Percentiles rank a stretch among this genome's conserved stretches.
Evolutionary conservation across 2,113 vertebrate species (phyloP).

Genomic region (Scopus umbretta): DNA sequence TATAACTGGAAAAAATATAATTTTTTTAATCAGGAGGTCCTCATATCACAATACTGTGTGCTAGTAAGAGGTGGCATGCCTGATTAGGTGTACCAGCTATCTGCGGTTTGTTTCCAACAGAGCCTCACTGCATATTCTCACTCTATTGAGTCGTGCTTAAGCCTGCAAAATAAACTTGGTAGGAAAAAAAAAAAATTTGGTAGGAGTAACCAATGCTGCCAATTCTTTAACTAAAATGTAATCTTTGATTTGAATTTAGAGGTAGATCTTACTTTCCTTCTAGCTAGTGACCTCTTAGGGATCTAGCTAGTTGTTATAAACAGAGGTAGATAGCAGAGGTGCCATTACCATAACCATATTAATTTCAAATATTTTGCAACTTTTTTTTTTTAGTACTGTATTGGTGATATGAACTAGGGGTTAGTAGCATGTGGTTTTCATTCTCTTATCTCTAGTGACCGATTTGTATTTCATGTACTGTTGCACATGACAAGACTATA

Average conservation of each 20-base stretch:
- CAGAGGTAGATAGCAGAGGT: background rate
- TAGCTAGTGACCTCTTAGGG: background rate
- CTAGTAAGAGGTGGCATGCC: background rate
- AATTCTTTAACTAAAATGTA: background rate
- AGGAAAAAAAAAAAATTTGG: too few relatives aligned
- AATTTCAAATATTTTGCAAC: background rate
- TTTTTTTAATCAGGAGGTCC: background rate
- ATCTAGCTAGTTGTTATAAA: background rate
- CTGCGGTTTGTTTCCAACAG: background rate
- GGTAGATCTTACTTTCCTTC: background rate
- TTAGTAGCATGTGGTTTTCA: background rate
- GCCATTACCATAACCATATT: background rate
- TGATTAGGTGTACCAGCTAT: background rate
- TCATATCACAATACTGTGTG: background rate
- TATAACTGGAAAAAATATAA: background rate
- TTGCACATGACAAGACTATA: background rate
- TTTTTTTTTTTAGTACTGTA: background rate
- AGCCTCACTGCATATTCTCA: background rate
- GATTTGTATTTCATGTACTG: background rate
- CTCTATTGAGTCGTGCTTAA: background rate
- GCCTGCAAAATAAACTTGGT: background rate
- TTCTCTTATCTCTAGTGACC: background rate
- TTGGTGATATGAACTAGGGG: background rate
- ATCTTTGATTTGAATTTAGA: background rate
- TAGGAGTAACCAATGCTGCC: background rate